phyloP scores from a whole-genome alignment of 2,113 vertebrate species.

The Antechinus stuartii region DNA sequence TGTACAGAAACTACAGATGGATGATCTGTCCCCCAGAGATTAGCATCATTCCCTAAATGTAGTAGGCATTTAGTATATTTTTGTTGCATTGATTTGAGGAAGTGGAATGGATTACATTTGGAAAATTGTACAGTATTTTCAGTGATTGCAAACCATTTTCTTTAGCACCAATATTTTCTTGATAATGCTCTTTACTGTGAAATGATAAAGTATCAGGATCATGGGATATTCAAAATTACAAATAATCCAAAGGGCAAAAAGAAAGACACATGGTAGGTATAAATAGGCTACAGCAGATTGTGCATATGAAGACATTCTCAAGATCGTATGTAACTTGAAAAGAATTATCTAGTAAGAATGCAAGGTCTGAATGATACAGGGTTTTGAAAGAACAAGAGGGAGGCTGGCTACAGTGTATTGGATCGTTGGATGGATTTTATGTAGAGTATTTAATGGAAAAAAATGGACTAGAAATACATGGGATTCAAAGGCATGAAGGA shows the following conservation, averaged over 20 bases:
- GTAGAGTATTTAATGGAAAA: neutral
- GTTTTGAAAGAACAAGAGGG: neutral
- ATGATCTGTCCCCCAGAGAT: neutral
- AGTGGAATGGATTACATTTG: neutral
- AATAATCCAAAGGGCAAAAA: neutral
- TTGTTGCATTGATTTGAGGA: neutral
- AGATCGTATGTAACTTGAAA: neutral
- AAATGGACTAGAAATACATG: neutral
- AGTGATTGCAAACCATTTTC: neutral
- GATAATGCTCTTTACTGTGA: neutral
- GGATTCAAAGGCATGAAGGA: neutral
- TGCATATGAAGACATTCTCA: neutral
- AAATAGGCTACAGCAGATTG: neutral
- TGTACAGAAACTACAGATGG: neutral
- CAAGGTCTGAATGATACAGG: neutral
- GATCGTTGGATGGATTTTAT: neutral
- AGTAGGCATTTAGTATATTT: neutral
- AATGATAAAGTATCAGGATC: neutral
- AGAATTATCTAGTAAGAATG: neutral
- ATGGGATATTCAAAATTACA: neutral
- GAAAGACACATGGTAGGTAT: neutral
- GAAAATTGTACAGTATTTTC: neutral
- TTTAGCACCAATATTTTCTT: neutral
- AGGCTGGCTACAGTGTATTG: neutral
- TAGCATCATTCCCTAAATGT: neutral